A percentile compares a stretch with the other conserved stretches of the same genome.
Conservation (phyloP, 64 coral and sea anemone genomes). For the Stichodactyla helianthus region DNA sequence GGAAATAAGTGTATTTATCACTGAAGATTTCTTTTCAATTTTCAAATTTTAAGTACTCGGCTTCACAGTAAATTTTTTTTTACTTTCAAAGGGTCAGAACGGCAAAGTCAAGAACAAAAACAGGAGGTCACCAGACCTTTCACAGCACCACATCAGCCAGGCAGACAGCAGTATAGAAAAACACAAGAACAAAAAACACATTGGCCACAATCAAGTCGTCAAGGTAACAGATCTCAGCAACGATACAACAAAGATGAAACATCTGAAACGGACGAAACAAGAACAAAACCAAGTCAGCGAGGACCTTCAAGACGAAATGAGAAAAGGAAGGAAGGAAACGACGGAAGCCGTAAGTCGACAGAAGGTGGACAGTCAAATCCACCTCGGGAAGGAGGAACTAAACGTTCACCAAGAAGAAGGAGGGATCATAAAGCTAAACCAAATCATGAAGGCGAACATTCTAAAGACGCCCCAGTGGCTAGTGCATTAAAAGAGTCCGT, state of each 20-base stretch:
- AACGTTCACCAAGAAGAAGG: not conserved
- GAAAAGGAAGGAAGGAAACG: not conserved
- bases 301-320: not conserved
- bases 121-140: slow-evolving; percentile 13
- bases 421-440: not conserved
- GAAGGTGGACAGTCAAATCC: not conserved
- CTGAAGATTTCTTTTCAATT: too few species aligned
- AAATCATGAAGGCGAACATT: not conserved
- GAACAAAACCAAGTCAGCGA: not conserved
- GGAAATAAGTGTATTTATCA: too few species aligned
- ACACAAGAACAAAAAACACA: not conserved
- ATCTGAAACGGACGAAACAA: not conserved
- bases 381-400: not conserved
- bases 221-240: not conserved
- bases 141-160: slow-evolving; percentile 1
- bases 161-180: slow-evolving; percentile 1
- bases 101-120: not conserved
- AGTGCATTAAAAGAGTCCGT: not conserved
- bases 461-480: not conserved
- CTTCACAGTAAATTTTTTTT: not conserved
- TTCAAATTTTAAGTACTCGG: not conserved
- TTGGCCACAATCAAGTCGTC: slow-evolving; percentile 22
- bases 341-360: not conserved
- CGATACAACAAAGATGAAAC: not conserved
- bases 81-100: not conserved